Evolutionary conservation across 2,113 vertebrate genomes (phyloP), one percentile per base, ranked within the genome.

Genomic region (Serinus canaria): DNA sequence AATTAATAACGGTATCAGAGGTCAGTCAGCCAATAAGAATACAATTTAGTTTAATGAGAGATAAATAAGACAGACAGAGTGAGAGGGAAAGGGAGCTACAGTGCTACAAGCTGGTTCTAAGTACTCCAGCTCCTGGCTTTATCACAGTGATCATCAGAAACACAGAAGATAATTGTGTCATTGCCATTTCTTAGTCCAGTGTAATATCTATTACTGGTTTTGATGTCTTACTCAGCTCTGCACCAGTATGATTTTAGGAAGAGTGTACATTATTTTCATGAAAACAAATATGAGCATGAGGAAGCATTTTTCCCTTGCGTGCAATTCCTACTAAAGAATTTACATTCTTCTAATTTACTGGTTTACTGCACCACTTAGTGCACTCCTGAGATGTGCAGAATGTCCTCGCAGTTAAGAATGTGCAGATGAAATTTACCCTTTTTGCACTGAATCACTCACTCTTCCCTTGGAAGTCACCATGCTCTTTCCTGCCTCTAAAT

Each of bases 281-380:
- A 98, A 98, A 98, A 98, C 98, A 98, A 98, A 98, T 98, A 97
- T 97, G 97, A 98, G 97, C 97, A 97, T 98, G 97, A 97, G 97
- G 97, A 98, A 97, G 97, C 98, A 97, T 98, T 98, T 98, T 96
- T 93, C 98, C 98, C 98, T 97, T 96, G 98, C 80, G 97, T 98
- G 98, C 98, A 98, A 97, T 98, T 98, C 97, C 98, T 97, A 92
- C 97, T 97, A 97, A 98, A 98, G 98, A 98, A 98, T 98, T 98
- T 98, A 98, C 98, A 98, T 98, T 98, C 98, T 98, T 98, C 98
- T 98, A 98, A 98, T 98, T 98, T 98, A 98, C 98, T 98, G 98
- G 98, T 98, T 98, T 98, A 98, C 98, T 93, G 98, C 98, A 98
- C 94, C 98, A 98, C 97, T 98, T 98, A 98, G 97, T 98, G 97